Percentiles rank a stretch among this genome's conserved stretches.
Evolutionary conservation across 2,797 vertebrate species (phyloP).

Genomic region (Acrossocheilus wenchowensis): DNA sequence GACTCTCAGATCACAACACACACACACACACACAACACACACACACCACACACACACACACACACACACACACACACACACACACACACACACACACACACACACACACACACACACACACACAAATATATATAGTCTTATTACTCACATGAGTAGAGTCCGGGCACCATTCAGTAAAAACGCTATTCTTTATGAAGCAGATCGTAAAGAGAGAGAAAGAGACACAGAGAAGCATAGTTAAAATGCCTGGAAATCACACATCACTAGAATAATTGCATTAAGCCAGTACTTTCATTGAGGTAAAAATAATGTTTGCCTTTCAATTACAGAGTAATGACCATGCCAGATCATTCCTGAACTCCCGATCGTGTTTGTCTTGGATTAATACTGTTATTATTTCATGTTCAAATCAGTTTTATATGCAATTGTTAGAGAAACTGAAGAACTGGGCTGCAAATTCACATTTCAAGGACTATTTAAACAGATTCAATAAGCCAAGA

Average conservation of each 20-base stretch:
- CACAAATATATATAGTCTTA: not conserved
- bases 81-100: not conserved
- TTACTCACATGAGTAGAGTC: conserved; percentile 49
- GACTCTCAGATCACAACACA: not conserved
- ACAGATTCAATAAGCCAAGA: conserved; percentile 15
- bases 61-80: not conserved
- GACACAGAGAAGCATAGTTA: conserved; percentile 61
- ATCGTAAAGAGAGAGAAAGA: conserved; percentile 69
- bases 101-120: not conserved
- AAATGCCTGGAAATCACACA: conserved; percentile 70
- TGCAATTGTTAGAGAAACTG: conserved; percentile 21
- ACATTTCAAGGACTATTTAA: conserved; percentile 7
- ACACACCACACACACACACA: not conserved
- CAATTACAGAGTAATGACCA: conserved; percentile 68
- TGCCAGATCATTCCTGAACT: conserved; percentile 65
- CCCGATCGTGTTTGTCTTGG: conserved; percentile 64
- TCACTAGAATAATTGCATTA: conserved; percentile 70
- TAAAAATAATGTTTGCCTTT: conserved; percentile 75
- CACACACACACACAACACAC: not conserved
- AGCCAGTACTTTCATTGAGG: conserved; percentile 72
- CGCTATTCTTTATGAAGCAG: conserved; percentile 58
- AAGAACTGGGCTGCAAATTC: not conserved
- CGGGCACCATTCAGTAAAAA: conserved; percentile 18
- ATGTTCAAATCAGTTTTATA: conserved; percentile 23
- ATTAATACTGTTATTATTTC: conserved; percentile 42